Base-by-base conservation (phyloP, 2,888 invertebrate species). In the Sphinx pinastri region DNA sequence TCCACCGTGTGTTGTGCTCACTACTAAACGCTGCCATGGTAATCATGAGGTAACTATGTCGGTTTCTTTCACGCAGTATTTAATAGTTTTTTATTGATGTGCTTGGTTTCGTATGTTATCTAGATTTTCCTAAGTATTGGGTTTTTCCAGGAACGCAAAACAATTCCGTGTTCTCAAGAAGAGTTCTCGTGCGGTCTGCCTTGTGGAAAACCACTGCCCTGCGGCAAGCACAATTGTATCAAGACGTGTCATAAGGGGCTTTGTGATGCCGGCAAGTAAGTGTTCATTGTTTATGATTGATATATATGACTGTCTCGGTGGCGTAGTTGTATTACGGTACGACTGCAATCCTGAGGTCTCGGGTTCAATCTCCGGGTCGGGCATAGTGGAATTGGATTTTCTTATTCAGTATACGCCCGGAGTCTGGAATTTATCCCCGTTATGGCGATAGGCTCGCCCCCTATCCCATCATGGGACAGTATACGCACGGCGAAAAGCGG, bases 171-270 rank as follows among this genome's bases (percentile, higher is more conserved):
- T 84, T 96, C 97, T 76, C 95, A 97, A 86, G 96, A 96, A 51
- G 97, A 97, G 81, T 97, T 99, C 81, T 98, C 98, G 2, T 99
- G 99, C 88, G 99, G 99, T 0, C 88, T 97, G 75, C 96, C 97
- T 0, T 99, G 99, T 87, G 96, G 96, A 67, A 97, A 97, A 81
- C 95, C 95, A 0, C 89, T 99, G 79, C 93, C 95, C 0, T 99
- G 99, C 85, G 97, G 97, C 0, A 95, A 96, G 25, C 99, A 99
- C 87, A 96, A 95, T 68, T 99, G 99, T 87, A 95, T 95, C 70
- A 95, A 95, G 76, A 95, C 95, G 2, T 99, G 98, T 82, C 98
- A 99, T 84, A 94, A 95, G 66, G 97, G 96, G 0, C 87, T 94
- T 0, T 98, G 98, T 76, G 95, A 96, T 72, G 91, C 94, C 72